A percentile compares a stretch with the other conserved stretches of the same genome.
These are phyloP conservation scores for Stichopus chloronotus DNA, from an alignment of 35 echinoderm and acorn worm genomes.

Conservation along the genomic window DNA sequence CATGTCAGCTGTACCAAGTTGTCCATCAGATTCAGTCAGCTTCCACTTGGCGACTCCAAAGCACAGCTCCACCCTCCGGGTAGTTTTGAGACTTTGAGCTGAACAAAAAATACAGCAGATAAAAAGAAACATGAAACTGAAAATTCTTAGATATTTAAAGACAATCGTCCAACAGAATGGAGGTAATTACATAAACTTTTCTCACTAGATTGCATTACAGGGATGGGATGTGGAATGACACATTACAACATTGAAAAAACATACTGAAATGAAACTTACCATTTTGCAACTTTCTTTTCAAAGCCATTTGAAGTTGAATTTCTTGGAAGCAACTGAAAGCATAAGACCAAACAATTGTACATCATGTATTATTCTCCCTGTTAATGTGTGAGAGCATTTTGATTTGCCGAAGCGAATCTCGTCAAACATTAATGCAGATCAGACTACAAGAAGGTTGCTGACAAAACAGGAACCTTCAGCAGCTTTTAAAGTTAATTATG, in stretches of 20 bases:
- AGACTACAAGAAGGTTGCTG: too few species aligned
- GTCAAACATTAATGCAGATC: too few species aligned
- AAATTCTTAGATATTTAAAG: not conserved
- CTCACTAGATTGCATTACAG: too few species aligned
- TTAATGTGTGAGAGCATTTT: too few species aligned
- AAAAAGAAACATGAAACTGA: not conserved
- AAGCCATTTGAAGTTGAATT: conserved; percentile 87
- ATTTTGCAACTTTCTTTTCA: conserved; percentile 89
- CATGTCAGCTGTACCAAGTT: conserved; percentile 87
- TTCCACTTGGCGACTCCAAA: conserved; percentile 94
- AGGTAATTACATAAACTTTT: not conserved
- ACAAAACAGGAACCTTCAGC: too few species aligned
- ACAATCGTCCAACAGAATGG: not conserved
- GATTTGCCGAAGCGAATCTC: too few species aligned
- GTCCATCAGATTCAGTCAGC: conserved; percentile 91
- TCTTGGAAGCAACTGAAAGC: conserved; percentile 90
- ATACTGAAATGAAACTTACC: conserved; percentile 52
- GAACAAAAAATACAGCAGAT: not conserved
- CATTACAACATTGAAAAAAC: not conserved
- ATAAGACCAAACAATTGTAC: not conserved
- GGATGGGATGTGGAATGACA: too few species aligned
- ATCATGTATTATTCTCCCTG: too few species aligned
- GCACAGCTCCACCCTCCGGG: conserved; percentile 83
- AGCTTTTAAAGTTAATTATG: too few species aligned
- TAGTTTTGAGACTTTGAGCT: conserved; percentile 75